Percentiles rank a stretch among this genome's conserved stretches.
Evolutionary conservation across 2,113 vertebrate species (phyloP).

Genomic region (Pyxicephalus adspersus): DNA sequence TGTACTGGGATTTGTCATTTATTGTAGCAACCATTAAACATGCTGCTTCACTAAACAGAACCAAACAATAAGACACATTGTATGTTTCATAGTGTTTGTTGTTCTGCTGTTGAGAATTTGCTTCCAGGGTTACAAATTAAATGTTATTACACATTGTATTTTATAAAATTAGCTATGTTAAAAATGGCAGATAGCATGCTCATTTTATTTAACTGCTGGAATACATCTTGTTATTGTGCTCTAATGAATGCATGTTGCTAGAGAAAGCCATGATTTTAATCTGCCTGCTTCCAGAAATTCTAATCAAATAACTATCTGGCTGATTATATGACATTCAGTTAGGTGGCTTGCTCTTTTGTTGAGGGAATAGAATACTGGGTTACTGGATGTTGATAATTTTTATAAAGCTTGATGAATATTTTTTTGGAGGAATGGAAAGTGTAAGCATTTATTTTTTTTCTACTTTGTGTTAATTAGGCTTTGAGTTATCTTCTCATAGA

Average conservation of each 20-base stretch:
- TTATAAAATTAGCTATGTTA: conserved; percentile 39
- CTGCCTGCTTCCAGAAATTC: neutral
- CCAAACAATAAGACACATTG: conserved; percentile 20
- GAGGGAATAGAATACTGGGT: neutral
- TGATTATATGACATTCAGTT: conserved; percentile 4
- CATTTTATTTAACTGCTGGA: conserved; percentile 7
- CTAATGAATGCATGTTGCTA: conserved; percentile 7
- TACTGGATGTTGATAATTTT: neutral
- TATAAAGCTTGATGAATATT: too few relatives aligned
- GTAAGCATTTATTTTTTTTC: too few relatives aligned
- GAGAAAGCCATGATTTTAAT: conserved; percentile 18
- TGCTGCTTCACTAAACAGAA: neutral
- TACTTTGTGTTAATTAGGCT: too few relatives aligned
- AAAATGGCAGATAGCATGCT: conserved; percentile 30
- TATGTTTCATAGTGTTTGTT: conserved; percentile 15
- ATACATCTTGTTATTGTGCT: conserved; percentile 9
- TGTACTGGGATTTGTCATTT: neutral
- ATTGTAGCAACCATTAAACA: neutral
- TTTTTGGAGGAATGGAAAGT: too few relatives aligned
- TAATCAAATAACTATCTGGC: conserved; percentile 18
- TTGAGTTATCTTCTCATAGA: too few relatives aligned
- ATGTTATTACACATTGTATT: conserved; percentile 19
- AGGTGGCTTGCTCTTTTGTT: neutral
- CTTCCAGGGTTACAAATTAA: conserved; percentile 36
- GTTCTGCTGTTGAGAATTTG: conserved; percentile 21